These are phyloP conservation scores for Lagopus leucura DNA, from an alignment of 2,113 vertebrate genomes.

Conservation along the genomic window DNA sequence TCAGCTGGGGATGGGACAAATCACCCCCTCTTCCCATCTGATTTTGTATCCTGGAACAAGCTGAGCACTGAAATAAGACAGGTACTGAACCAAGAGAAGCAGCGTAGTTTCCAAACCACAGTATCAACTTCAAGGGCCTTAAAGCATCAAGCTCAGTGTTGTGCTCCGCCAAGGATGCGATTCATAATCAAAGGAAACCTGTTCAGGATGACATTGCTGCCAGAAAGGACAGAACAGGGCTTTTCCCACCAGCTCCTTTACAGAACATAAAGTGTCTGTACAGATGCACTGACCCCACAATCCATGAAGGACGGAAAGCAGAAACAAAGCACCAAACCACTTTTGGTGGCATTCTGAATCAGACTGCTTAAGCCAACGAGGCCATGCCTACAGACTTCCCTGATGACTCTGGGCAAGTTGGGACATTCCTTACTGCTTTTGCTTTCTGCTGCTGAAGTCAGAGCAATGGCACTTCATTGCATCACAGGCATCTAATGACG, in stretches of 20 bases:
- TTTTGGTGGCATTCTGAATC: neutral
- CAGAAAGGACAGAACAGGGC: neutral
- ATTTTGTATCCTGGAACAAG: neutral
- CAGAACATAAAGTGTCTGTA: fast-evolving
- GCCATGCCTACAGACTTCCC: neutral
- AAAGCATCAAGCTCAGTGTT: neutral
- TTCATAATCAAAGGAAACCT: neutral
- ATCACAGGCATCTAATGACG: neutral
- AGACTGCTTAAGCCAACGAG: neutral
- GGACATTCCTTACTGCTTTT: fast-evolving
- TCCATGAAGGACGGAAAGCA: neutral
- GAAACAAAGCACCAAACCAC: neutral
- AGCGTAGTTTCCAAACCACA: fast-evolving
- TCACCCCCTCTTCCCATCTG: neutral
- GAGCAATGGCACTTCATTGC: neutral
- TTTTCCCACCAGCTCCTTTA: neutral
- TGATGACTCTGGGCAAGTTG: neutral
- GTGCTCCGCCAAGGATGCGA: neutral
- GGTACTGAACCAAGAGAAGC: neutral
- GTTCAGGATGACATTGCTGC: neutral
- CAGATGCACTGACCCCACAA: neutral
- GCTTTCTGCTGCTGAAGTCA: neutral
- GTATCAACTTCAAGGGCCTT: neutral
- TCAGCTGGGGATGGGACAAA: neutral
- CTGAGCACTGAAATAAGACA: neutral